Evolutionary conservation across 2,113 vertebrate species (phyloP).

Genomic region (Illadopsis cleaveri): DNA sequence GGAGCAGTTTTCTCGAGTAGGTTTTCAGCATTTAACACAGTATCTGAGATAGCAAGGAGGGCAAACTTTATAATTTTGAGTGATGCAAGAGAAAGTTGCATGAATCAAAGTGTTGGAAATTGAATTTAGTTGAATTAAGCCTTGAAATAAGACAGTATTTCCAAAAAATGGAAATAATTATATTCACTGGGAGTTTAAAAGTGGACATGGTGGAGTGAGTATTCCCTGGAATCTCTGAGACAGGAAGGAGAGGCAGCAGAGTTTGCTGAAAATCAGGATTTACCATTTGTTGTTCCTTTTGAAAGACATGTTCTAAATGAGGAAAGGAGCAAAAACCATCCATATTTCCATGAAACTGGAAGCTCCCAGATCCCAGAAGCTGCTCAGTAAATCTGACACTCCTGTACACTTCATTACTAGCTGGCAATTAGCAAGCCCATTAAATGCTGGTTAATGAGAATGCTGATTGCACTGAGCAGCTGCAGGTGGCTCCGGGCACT

Average conservation of each 20-base stretch:
- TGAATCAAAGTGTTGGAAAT: background rate
- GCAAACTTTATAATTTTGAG: rapidly evolving
- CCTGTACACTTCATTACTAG: background rate
- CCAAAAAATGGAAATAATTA: background rate
- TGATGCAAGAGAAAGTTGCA: background rate
- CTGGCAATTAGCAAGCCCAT: conserved; percentile 1
- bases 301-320: background rate
- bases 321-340: background rate
- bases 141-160: background rate
- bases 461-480: conserved; percentile 14
- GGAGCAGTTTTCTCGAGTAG: background rate
- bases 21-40: background rate
- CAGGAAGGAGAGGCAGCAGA: background rate
- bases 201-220: background rate
- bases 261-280: background rate
- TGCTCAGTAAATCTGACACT: background rate
- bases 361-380: background rate
- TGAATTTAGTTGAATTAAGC: background rate
- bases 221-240: background rate
- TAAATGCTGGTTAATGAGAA: conserved; percentile 23
- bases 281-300: background rate
- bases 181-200: background rate
- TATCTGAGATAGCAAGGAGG: background rate
- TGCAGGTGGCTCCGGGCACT: background rate
- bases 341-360: background rate